phyloP scores from a whole-genome alignment of 2,113 vertebrate genomes.

The Atrichornis clamosus region DNA sequence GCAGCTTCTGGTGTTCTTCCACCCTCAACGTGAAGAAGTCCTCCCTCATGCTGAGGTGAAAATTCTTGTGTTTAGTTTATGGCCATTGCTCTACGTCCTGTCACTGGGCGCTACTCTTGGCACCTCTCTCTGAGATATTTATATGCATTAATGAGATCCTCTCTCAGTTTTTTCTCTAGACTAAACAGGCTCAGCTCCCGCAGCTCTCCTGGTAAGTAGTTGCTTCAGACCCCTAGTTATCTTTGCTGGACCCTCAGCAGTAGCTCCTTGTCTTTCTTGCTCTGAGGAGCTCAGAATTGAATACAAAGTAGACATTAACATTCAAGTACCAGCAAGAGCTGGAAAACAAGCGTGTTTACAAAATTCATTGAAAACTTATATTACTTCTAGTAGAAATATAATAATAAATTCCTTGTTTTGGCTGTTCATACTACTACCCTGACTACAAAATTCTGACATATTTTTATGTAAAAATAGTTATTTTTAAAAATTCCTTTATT shows the following conservation, averaged over 20 bases:
- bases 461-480: not conserved
- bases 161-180: not conserved
- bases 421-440: not conserved
- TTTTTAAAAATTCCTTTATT: not conserved
- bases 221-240: not conserved
- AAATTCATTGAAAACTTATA: not conserved
- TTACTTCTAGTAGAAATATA: not conserved
- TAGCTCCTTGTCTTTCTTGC: not conserved
- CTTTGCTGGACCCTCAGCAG: not conserved
- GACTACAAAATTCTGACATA: not conserved
- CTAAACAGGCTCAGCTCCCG: not conserved
- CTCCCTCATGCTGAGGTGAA: not conserved
- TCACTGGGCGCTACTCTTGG: not conserved
- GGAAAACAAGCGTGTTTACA: not conserved
- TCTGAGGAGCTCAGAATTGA: not conserved
- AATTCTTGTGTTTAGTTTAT: not conserved
- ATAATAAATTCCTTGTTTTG: not conserved
- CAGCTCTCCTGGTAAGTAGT: not conserved
- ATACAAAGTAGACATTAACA: not conserved
- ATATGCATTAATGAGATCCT: not conserved
- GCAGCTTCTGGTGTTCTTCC: not conserved
- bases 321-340: not conserved
- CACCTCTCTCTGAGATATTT: not conserved
- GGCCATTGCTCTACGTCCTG: not conserved
- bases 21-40: fast-evolving